Evolutionary conservation across 2,113 vertebrate species (phyloP).

Genomic region (Eptatretus burgeri): DNA sequence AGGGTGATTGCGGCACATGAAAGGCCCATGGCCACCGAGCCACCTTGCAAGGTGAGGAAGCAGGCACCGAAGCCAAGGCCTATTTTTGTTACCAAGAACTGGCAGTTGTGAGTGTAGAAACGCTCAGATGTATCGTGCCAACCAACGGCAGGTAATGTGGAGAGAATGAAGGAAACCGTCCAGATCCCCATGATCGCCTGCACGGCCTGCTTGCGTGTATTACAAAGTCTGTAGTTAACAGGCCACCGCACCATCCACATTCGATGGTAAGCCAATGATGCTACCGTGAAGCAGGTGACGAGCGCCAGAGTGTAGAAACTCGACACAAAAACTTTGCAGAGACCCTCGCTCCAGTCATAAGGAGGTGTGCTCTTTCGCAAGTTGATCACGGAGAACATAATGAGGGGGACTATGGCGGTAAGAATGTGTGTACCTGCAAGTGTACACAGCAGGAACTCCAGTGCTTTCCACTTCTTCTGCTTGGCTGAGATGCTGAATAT

Average conservation of each 20-base stretch:
- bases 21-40: slow-evolving; percentile 32
- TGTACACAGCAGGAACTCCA: slow-evolving; percentile 31
- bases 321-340: slow-evolving; percentile 40
- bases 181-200: slow-evolving; percentile 33
- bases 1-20: slow-evolving; percentile 33
- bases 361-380: slow-evolving; percentile 24
- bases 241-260: slow-evolving; percentile 50
- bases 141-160: slow-evolving; percentile 33
- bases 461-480: slow-evolving; percentile 32
- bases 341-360: slow-evolving; percentile 36
- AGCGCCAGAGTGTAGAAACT: slow-evolving; percentile 32
- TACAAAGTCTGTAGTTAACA: slow-evolving; percentile 33
- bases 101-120: slow-evolving; percentile 28
- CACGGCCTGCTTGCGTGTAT: slow-evolving; percentile 35
- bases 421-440: slow-evolving; percentile 33
- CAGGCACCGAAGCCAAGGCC: slow-evolving; percentile 33
- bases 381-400: slow-evolving; percentile 21
- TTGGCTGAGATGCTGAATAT: slow-evolving; percentile 38
- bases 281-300: slow-evolving; percentile 34
- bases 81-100: slow-evolving; percentile 37
- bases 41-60: slow-evolving; percentile 29
- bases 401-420: slow-evolving; percentile 32
- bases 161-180: slow-evolving; percentile 40
- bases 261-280: slow-evolving; percentile 33
- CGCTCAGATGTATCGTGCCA: slow-evolving; percentile 38